Evolutionary conservation across 2,113 vertebrate genomes (phyloP), one percentile per base, ranked within the genome.

Genomic region (Gopherus flavomarginatus): DNA sequence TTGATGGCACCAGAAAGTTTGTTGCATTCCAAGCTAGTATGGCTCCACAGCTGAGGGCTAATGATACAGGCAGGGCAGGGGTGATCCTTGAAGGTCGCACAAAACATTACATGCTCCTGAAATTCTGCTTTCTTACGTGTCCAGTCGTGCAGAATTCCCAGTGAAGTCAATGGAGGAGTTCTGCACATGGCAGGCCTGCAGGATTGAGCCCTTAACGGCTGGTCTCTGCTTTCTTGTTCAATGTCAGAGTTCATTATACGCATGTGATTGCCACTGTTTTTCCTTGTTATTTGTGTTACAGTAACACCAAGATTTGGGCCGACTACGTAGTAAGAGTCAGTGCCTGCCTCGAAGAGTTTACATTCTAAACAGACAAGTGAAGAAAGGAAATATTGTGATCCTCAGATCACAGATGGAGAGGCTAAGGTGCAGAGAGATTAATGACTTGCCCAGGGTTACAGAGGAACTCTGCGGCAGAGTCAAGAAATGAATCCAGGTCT

Each of bases 141-240:
- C 26, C 56, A 57, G 12, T 12, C 56, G 11, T 11, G 56, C 26
- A 27, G 16, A 83, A 85, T 5, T 26, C 53, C 50, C 87, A 75
- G 6, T 3, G 85, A 92, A 13, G 42, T 78, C 24, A 27, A 57
- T 57, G 56, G 56, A 47, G 75, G 81, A 27, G 84, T 86, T 56
- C 2, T 0, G 12, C 24, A 16, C 1, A 3, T 3, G 5, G 21
- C 88, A 75, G 75, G 16, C 27, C 77, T 79, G 12, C 49, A 38
- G 47, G 26, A 42, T 57, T 75, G 29, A 11, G 35, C 65, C 35
- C 31, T n/a, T 69, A 27, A 14, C 10, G 19, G 6, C 42, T 78
- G 16, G 62, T 19, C 42, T 54, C 62, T 22, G 24, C 80, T 89
- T 50, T 87, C 1, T 78, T 0, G 49, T 19, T 77, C 65, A 69